Base-by-base conservation (phyloP, 2,888 invertebrate genomes). In the Eupeodes latifasciatus region DNA sequence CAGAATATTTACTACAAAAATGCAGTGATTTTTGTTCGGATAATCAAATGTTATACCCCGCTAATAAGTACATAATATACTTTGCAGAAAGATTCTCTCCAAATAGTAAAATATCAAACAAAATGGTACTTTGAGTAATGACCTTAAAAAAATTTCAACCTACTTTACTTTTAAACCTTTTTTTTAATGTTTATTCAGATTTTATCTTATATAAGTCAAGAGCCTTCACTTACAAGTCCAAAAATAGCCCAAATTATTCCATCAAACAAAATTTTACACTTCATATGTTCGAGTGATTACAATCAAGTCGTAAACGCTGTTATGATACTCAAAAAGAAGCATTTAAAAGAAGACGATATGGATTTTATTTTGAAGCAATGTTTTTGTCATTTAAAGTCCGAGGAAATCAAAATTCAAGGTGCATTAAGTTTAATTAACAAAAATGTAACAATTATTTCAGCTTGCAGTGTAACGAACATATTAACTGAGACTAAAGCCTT, bases 231-330 rank as follows among this genome's bases (percentile, higher is more conserved):
- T 10, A 64, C 16, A 0, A 81, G 80, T 6, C 34, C 67, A 4
- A 84, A 74, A 36, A 55, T 81, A 1, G 51, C n/a, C 36, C 49
- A 61, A 27, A 62, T 84, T 3, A 59, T 87, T 53, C 62, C 61
- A 16, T 62, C 87, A 0, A 55, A 10, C 14, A 61, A 34, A 5
- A 27, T 81, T 40, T 55, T 87, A 27, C 84, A 80, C 4, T 80
- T 87, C 47, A 34, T 87, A 2, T 57, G 74, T 6, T 87, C 87
- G 1, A 84, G 34, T 34, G 74, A 87, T 5, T 16, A 7, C 51
- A 87, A 84, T 76, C 87, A 87, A 77, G 80, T 87, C 44, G 80
- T 72, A 2, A 87, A 87, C 10, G 72, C 84, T 55, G 59, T 84
- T 4, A 84, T 19, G n/a, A 62, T 84, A 1, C 69, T 87, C 0